phyloP scores from a whole-genome alignment of 92 coral and sea anemone genomes.

The Muricea muricata region DNA sequence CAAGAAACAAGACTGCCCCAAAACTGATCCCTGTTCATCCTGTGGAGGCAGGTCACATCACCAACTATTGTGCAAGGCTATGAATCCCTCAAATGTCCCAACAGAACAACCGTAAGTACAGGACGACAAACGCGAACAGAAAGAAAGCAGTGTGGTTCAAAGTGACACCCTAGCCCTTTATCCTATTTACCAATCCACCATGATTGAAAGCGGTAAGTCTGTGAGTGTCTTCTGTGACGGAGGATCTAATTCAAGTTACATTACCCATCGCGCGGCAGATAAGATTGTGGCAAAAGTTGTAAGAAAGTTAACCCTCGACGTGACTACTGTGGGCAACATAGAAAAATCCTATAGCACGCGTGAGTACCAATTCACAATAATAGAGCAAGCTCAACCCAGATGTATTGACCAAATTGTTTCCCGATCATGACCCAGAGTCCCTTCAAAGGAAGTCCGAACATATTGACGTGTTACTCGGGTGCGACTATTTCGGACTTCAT shows the following conservation, averaged over 20 bases:
- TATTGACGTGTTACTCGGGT: slow-evolving; percentile 59
- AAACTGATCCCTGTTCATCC: slow-evolving; percentile 48
- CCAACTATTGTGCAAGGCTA: slow-evolving; percentile 57
- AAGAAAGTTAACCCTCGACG: slow-evolving; percentile 61
- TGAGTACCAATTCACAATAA: slow-evolving; percentile 58
- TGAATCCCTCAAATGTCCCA: slow-evolving; percentile 32
- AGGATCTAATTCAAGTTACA: slow-evolving; percentile 71
- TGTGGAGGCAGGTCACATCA: slow-evolving; percentile 73
- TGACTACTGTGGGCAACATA: slow-evolving; percentile 68
- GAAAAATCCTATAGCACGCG: slow-evolving; percentile 67
- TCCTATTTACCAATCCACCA: slow-evolving; percentile 71
- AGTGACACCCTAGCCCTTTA: slow-evolving; percentile 64
- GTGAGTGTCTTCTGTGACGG: slow-evolving; percentile 71
- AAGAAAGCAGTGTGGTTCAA: slow-evolving; percentile 48
- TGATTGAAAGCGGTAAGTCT: slow-evolving; percentile 63
- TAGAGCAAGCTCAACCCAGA: slow-evolving; percentile 45
- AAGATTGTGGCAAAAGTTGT: slow-evolving; percentile 55
- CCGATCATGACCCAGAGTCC: slow-evolving; percentile 64
- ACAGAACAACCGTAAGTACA: not conserved
- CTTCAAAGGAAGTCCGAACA: slow-evolving; percentile 65
- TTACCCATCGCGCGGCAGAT: slow-evolving; percentile 76
- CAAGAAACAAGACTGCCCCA: slow-evolving; percentile 56
- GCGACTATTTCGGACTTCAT: slow-evolving; percentile 67
- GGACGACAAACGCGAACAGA: not conserved
- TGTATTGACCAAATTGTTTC: slow-evolving; percentile 64